Evolutionary conservation across 2,888 invertebrate genomes (phyloP), one percentile per base, ranked within the genome.

Genomic region (Penaeus monodon): DNA sequence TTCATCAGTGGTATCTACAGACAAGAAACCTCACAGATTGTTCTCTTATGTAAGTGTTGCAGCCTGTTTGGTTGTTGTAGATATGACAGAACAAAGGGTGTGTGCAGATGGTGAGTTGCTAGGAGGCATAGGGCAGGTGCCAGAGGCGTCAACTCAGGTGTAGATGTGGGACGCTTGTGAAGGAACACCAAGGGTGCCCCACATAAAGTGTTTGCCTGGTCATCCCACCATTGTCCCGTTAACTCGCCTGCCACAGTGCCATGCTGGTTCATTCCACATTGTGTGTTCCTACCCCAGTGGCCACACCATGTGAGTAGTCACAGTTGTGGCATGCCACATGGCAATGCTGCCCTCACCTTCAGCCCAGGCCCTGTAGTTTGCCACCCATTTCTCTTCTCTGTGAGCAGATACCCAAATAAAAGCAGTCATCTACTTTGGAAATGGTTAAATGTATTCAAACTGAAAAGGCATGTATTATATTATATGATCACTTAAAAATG

Each of bases 181-280:
- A 24, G 63, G 76, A 76, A 27, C 76, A 27, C 27, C 57, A 57
- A 57, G 76, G 44, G 76, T 76, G 76, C 22, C 44, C 27, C 76
- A 44, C 38, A 44, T 20, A 22, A 49, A 44, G 44, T 76, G 76
- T 44, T 44, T 44, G 22, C 78, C 29, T 73, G 82, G 73, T 73
- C 82, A 82, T 82, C 82, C 73, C 29, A 49, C 64, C 77, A 68
- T 66, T 84, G 82, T 82, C 84, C 84, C 66, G 57, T 65, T 84
- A 68, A 78, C 84, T 78, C 78, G 27, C 84, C 84, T 84, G 84
- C 84, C 84, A 64, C 84, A 84, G 84, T 84, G 84, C 78, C 78
- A 84, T 84, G 84, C 84, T 78, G 84, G 76, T 78, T 84, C 78
- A 84, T 84, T 84, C 84, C 84, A 84, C 74, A 63, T 76, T 78